Percentiles rank a stretch among this genome's conserved stretches.
These are phyloP conservation scores for Drosophila demipolita DNA, from an alignment of 2,888 invertebrate genomes.

Conservation along the genomic window DNA sequence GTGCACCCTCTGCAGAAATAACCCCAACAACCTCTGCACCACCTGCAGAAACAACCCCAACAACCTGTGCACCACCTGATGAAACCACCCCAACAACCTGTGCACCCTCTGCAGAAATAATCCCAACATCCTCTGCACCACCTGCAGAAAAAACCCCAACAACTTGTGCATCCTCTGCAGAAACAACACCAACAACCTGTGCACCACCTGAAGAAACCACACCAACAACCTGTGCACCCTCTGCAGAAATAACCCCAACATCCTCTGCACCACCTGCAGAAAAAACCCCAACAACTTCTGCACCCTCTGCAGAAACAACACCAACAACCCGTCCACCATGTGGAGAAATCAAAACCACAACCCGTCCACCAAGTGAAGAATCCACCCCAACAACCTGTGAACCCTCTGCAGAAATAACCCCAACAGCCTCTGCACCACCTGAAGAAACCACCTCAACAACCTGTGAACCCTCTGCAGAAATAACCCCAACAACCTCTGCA, in stretches of 20 bases:
- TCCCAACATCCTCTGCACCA: not conserved
- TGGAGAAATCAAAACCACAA: not conserved
- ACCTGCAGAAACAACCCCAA: not conserved
- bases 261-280: not conserved
- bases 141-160: too few species aligned
- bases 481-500: not conserved
- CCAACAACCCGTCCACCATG: not conserved
- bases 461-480: not conserved
- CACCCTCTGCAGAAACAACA: not conserved
- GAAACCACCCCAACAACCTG: not conserved
- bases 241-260: not conserved
- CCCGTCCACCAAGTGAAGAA: not conserved
- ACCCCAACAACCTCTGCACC: slow-evolving; percentile 1
- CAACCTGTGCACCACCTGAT: not conserved
- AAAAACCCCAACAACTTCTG: slow-evolving; percentile 7
- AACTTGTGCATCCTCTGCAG: too few species aligned
- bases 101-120: slow-evolving; percentile 4
- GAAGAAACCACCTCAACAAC: too few species aligned
- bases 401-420: not conserved
- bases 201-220: not conserved
- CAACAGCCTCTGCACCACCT: too few species aligned
- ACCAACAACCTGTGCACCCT: slow-evolving; percentile 7
- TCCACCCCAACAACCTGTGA: not conserved
- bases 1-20: not conserved
- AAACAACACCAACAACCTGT: not conserved